Evolutionary conservation across 2,888 invertebrate species (phyloP).

Genomic region (Tenthredo mesomela): DNA sequence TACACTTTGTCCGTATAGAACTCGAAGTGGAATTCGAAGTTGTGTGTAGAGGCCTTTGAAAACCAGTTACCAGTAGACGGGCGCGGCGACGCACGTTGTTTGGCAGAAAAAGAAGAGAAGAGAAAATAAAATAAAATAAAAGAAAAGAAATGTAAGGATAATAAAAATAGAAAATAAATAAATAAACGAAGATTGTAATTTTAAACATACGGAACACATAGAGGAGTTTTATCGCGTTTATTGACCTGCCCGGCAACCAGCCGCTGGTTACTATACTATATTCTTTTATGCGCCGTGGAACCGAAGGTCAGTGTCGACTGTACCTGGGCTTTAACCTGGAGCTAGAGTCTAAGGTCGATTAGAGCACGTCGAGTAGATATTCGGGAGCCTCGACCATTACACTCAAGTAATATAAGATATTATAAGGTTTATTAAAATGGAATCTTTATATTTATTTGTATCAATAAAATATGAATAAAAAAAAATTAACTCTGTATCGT

Average conservation of each 20-base stretch:
- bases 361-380: background rate
- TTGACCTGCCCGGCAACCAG: conserved; percentile 46
- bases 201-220: conserved; percentile 31
- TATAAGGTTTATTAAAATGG: background rate
- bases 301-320: conserved; percentile 49
- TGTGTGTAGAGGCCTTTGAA: conserved; percentile 1
- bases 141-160: background rate
- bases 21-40: conserved; percentile 32
- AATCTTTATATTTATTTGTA: background rate
- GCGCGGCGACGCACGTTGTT: background rate
- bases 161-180: background rate
- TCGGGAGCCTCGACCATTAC: background rate
- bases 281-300: conserved; percentile 37
- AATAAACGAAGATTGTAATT: conserved; percentile 31
- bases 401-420: background rate
- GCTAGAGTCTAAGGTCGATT: conserved; percentile 15
- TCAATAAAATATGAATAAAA: background rate
- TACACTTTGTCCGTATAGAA: conserved; percentile 10
- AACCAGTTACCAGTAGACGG: conserved; percentile 26
- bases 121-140: background rate
- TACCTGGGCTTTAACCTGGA: conserved; percentile 38
- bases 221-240: conserved; percentile 48
- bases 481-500: background rate
- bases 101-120: background rate
- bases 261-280: conserved; percentile 24